Conservation (phyloP, 2,888 invertebrate genomes). For the Microctonus brassicae region DNA sequence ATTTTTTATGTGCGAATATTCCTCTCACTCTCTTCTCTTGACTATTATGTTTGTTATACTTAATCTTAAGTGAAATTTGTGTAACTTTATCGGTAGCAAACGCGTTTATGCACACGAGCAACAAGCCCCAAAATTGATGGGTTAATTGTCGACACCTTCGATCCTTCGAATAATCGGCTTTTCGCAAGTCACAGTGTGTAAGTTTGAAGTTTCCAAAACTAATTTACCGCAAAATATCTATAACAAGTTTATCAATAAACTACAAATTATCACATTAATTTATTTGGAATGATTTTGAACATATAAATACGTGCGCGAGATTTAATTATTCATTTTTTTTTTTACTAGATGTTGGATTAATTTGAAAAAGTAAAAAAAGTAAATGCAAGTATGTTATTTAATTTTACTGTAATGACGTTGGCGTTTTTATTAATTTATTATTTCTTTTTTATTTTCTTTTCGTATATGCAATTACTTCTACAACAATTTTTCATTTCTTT, state of each 20-base stretch:
- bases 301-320: too few species aligned
- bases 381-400: neutral
- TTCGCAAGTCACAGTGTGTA: neutral
- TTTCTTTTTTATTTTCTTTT: neutral
- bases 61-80: neutral
- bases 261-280: neutral
- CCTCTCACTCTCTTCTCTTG: neutral
- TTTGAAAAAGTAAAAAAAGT: too few species aligned
- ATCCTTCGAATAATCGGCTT: slow-evolving; percentile 1
- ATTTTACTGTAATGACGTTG: neutral
- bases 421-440: neutral
- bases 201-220: neutral
- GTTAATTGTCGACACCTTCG: slow-evolving; percentile 4
- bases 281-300: neutral
- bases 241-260: neutral
- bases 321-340: too few species aligned
- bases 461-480: neutral
- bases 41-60: neutral
- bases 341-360: too few species aligned
- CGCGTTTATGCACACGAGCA: neutral
- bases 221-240: neutral
- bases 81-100: neutral
- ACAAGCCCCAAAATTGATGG: slow-evolving; percentile 13
- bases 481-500: neutral
- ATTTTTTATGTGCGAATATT: neutral